Evolutionary conservation across 2,113 vertebrate species (phyloP).

Genomic region (Odontesthes bonariensis): DNA sequence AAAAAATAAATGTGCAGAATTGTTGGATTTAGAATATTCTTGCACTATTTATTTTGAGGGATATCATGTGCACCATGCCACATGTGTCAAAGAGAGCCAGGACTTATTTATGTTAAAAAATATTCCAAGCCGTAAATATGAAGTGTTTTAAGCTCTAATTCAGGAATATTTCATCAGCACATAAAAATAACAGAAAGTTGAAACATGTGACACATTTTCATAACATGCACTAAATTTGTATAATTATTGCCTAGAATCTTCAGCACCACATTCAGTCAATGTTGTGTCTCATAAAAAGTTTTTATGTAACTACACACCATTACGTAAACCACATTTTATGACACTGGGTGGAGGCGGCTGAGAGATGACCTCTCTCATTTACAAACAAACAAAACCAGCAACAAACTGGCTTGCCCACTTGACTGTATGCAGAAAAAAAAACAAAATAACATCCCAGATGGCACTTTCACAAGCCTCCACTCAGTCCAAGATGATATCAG

Average conservation of each 20-base stretch:
- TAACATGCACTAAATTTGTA: slow-evolving; percentile 19
- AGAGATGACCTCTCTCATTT: slow-evolving; percentile 18
- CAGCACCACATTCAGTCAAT: slow-evolving; percentile 19
- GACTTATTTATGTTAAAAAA: slow-evolving; percentile 5
- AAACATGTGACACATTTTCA: slow-evolving; percentile 35
- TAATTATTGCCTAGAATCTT: slow-evolving; percentile 23
- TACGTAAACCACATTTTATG: slow-evolving; percentile 21
- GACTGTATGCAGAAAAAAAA: neutral
- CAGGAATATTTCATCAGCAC: slow-evolving; percentile 23
- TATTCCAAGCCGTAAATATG: slow-evolving; percentile 5
- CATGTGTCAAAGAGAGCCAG: neutral
- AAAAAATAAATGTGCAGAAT: slow-evolving; percentile 21
- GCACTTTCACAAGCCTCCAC: slow-evolving; percentile 1
- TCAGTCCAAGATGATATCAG: slow-evolving; percentile 26
- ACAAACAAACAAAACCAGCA: slow-evolving; percentile 13
- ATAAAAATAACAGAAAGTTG: slow-evolving; percentile 14
- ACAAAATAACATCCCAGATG: slow-evolving; percentile 19
- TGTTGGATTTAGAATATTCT: slow-evolving; percentile 3
- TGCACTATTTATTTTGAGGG: neutral
- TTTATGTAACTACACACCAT: slow-evolving; percentile 32
- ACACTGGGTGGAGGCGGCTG: neutral
- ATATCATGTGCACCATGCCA: slow-evolving; percentile 8
- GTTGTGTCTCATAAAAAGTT: slow-evolving; percentile 1
- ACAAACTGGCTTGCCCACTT: slow-evolving; percentile 16
- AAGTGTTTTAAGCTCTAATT: slow-evolving; percentile 13